Evolutionary conservation across 2,797 vertebrate species (phyloP).

Genomic region (Phoebastria nigripes): DNA sequence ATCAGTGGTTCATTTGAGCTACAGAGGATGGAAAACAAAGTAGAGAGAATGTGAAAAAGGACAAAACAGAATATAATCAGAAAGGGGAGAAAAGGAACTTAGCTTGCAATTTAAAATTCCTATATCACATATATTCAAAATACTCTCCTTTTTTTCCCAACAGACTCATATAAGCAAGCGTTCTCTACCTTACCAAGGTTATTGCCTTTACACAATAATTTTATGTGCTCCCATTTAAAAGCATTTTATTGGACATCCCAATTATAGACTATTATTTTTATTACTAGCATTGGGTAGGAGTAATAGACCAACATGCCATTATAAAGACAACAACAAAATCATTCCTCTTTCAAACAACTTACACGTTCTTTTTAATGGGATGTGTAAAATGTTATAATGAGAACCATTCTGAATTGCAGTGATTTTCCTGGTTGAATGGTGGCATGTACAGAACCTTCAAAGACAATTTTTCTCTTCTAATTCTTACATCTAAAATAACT

Average conservation of each 20-base stretch:
- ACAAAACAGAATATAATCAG: neutral
- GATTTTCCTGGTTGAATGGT: neutral
- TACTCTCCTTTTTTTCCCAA: neutral
- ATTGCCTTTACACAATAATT: neutral
- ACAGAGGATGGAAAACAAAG: neutral
- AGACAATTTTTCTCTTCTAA: neutral
- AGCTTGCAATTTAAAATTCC: neutral
- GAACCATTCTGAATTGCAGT: neutral
- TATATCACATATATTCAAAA: neutral
- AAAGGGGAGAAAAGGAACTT: neutral
- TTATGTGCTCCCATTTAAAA: neutral
- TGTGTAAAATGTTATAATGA: neutral
- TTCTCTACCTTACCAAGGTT: neutral
- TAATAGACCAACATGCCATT: neutral
- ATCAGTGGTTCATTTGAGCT: neutral
- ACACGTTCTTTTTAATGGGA: neutral
- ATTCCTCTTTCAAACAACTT: neutral
- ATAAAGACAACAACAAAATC: conserved; percentile 3
- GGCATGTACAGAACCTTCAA: neutral
- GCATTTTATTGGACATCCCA: neutral
- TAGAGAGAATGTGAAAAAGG: neutral
- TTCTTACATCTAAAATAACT: neutral
- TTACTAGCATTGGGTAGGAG: neutral
- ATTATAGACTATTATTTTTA: conserved; percentile 35
- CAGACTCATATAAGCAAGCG: neutral